Conservation (phyloP, 2,113 vertebrate genomes). For the Hepsetus odoe region DNA sequence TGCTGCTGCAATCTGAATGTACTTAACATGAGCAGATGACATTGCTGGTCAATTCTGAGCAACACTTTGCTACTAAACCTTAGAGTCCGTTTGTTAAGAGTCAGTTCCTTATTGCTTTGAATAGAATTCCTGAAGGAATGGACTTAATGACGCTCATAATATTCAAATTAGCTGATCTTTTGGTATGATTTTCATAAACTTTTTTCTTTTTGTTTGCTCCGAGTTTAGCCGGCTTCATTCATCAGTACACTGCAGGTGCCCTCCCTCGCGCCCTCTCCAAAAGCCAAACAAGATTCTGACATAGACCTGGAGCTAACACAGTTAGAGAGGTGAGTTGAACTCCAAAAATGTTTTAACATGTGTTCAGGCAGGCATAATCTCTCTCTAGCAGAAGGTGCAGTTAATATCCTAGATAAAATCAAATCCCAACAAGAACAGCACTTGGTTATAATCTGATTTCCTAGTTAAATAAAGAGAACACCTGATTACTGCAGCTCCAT, state of each 20-base stretch:
- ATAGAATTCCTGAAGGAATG: not conserved
- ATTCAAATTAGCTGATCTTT: not conserved
- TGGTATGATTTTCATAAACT: not conserved
- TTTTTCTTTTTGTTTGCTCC: not conserved
- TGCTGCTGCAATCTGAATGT: too few species aligned
- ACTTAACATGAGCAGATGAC: not conserved
- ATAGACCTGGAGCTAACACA: slow-evolving; percentile 50
- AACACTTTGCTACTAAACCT: not conserved
- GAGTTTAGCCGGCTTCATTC: slow-evolving; percentile 16
- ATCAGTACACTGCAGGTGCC: slow-evolving; percentile 52
- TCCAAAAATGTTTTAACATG: not conserved
- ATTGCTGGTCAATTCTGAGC: not conserved
- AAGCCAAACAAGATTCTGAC: slow-evolving; percentile 48
- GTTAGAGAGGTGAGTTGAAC: slow-evolving; percentile 45
- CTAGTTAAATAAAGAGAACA: not conserved
- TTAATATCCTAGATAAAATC: too few species aligned
- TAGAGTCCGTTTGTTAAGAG: not conserved
- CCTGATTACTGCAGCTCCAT: not conserved
- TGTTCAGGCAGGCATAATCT: not conserved
- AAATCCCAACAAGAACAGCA: not conserved
- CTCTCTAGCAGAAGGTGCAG: too few species aligned
- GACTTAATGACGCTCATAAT: not conserved
- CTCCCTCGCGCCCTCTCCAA: slow-evolving; percentile 43
- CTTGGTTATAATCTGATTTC: not conserved
- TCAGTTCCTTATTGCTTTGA: not conserved